A percentile compares a stretch with the other conserved stretches of the same genome.
Evolutionary conservation across 2,888 invertebrate genomes (phyloP).

Genomic region (Leptopterna dolabrata): DNA sequence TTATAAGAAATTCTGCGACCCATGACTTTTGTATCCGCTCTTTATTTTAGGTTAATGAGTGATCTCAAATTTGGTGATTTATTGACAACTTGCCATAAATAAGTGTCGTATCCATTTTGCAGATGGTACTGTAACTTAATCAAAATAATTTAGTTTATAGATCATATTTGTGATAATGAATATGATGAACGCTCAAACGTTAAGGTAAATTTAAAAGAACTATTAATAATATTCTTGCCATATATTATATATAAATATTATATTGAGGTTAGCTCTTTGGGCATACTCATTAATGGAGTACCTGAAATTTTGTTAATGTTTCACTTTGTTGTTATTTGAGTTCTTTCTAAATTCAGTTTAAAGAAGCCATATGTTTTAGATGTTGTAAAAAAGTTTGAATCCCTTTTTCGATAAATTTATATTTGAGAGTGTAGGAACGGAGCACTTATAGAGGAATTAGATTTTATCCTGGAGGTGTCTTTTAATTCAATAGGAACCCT

Average conservation of each 20-base stretch:
- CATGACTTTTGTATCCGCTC: slow-evolving; percentile 40
- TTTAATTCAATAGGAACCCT: slow-evolving; percentile 26
- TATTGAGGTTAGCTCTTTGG: slow-evolving; percentile 57
- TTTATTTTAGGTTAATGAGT: slow-evolving; percentile 60
- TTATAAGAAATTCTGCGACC: not conserved
- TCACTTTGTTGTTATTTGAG: slow-evolving; percentile 44
- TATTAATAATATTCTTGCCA: slow-evolving; percentile 59
- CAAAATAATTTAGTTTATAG: slow-evolving; percentile 59
- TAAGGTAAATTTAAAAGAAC: slow-evolving; percentile 52
- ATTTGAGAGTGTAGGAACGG: not conserved
- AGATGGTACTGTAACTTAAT: slow-evolving; percentile 58
- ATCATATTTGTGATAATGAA: slow-evolving; percentile 59
- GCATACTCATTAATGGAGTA: slow-evolving; percentile 59
- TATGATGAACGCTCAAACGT: slow-evolving; percentile 60
- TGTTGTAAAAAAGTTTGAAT: not conserved
- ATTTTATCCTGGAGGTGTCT: slow-evolving; percentile 23
- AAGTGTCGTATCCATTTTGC: slow-evolving; percentile 56
- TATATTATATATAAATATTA: slow-evolving; percentile 53
- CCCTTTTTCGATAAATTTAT: not conserved
- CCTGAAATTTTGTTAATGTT: slow-evolving; percentile 58
- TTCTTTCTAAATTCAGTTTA: slow-evolving; percentile 43
- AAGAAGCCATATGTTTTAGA: slow-evolving; percentile 13
- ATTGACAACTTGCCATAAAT: slow-evolving; percentile 61
- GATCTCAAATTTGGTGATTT: slow-evolving; percentile 61
- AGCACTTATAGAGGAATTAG: slow-evolving; percentile 20